phyloP scores from a whole-genome alignment of 2,888 invertebrate genomes.

The Polyommatus icarus region DNA sequence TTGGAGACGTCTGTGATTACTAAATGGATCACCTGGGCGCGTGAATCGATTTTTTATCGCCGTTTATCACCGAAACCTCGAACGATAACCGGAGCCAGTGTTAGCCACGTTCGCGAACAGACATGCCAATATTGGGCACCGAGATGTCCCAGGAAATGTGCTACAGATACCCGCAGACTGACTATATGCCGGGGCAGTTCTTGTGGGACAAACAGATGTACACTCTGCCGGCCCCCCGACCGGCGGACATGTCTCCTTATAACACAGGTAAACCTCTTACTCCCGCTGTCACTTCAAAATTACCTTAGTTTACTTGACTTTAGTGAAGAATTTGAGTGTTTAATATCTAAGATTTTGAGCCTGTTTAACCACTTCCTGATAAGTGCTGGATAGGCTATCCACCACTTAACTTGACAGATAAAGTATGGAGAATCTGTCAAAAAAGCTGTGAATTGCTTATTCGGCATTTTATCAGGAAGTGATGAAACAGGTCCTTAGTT shows the following conservation, averaged over 20 bases:
- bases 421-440: too few relatives aligned
- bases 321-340: too few relatives aligned
- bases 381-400: too few relatives aligned
- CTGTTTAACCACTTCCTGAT: too few relatives aligned
- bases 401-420: too few relatives aligned
- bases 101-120: constrained; percentile 48
- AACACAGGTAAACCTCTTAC: constrained; percentile 45
- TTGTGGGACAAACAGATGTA: constrained; percentile 65
- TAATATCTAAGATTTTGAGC: too few relatives aligned
- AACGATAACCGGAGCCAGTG: constrained; percentile 53
- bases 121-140: constrained; percentile 73
- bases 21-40: constrained; percentile 59
- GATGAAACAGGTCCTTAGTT: too few relatives aligned
- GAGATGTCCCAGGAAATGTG: constrained; percentile 65
- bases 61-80: constrained; percentile 48
- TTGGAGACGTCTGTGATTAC: constrained; percentile 40
- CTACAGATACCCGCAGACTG: constrained; percentile 55
- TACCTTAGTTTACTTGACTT: too few relatives aligned
- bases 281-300: too few relatives aligned
- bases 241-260: constrained; percentile 44
- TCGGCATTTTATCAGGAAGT: too few relatives aligned
- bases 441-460: too few relatives aligned
- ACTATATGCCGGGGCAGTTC: constrained; percentile 55
- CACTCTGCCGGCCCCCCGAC: constrained; percentile 52
- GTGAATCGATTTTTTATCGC: constrained; percentile 49